phyloP scores from a whole-genome alignment of 2,888 invertebrate species.

The Eupithecia abbreviata region DNA sequence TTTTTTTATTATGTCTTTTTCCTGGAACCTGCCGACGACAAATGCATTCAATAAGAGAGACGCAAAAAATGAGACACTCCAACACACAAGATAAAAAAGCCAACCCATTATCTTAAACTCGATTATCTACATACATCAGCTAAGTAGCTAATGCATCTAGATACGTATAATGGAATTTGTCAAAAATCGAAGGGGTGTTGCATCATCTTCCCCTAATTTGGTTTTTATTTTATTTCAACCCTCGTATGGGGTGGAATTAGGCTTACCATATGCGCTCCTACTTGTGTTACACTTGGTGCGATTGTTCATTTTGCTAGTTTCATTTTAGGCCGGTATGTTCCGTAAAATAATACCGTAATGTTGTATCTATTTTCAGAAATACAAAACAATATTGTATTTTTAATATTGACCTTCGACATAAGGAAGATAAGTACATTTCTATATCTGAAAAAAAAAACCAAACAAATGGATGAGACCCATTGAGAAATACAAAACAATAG shows the following conservation, averaged over 20 bases:
- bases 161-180: conserved; percentile 81
- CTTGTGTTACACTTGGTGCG: conserved; percentile 73
- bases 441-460: too few species aligned
- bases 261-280: conserved; percentile 82
- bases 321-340: conserved; percentile 45
- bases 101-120: conserved; percentile 44
- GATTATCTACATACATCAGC: conserved; percentile 59
- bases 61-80: background rate
- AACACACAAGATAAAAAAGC: conserved; percentile 17
- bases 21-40: background rate
- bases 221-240: conserved; percentile 81
- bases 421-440: too few species aligned
- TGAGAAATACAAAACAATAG: background rate
- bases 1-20: background rate
- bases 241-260: conserved; percentile 77
- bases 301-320: conserved; percentile 68
- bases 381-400: background rate
- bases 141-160: conserved; percentile 71
- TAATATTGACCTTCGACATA: background rate
- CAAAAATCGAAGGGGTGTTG: conserved; percentile 83
- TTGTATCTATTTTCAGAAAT: background rate
- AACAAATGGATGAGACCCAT: background rate
- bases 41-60: background rate
- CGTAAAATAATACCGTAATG: conserved; percentile 21
- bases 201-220: conserved; percentile 82